A percentile compares a stretch with the other conserved stretches of the same genome.
phyloP scores from a whole-genome alignment of 2,797 vertebrate species.

The Graptemys geographica region DNA sequence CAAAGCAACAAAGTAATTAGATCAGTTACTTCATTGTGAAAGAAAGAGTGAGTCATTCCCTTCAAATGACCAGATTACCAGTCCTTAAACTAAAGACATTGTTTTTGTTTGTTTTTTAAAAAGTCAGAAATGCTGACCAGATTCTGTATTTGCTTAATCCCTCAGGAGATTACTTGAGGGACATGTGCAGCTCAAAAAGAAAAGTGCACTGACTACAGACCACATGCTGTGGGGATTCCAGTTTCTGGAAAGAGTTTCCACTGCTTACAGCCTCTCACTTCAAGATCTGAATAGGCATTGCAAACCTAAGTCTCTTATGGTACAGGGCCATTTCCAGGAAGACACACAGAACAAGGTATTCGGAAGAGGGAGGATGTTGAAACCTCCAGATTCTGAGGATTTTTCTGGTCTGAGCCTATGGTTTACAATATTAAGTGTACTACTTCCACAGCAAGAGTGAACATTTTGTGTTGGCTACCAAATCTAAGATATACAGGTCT shows the following conservation, averaged over 20 bases:
- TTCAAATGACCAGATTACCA: too few relatives aligned
- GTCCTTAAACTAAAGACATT: too few relatives aligned
- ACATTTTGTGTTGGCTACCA: too few relatives aligned
- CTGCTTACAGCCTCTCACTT: neutral
- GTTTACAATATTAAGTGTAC: neutral
- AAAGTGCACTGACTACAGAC: neutral
- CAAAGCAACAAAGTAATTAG: too few relatives aligned
- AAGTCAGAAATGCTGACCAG: neutral
- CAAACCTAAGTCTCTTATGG: neutral
- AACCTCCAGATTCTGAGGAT: too few relatives aligned
- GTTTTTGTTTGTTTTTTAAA: too few relatives aligned
- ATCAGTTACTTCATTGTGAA: too few relatives aligned
- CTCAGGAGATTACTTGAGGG: neutral
- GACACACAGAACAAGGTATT: neutral
- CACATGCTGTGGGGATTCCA: neutral
- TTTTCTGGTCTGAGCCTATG: neutral
- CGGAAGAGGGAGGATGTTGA: too few relatives aligned
- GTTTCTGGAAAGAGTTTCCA: neutral
- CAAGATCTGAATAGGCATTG: neutral
- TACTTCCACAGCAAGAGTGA: too few relatives aligned
- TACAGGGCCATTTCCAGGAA: neutral
- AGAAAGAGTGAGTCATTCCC: too few relatives aligned
- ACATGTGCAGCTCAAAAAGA: neutral
- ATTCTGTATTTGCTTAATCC: neutral
- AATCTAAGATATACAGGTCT: too few relatives aligned